Evolutionary conservation across 2,888 invertebrate genomes (phyloP).

Genomic region (Hirudinaria manillensis): DNA sequence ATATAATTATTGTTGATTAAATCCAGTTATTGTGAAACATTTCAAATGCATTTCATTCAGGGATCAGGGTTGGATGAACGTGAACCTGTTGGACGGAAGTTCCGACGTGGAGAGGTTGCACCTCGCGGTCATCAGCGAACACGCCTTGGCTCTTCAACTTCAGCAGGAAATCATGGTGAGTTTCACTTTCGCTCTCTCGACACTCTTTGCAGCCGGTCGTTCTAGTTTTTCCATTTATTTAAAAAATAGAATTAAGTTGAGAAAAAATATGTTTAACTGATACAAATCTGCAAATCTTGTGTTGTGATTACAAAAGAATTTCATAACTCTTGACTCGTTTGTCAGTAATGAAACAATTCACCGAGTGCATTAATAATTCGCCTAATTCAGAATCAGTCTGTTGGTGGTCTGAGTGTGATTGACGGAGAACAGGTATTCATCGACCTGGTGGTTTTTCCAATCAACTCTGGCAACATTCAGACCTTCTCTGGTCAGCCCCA

Average conservation of each 20-base stretch:
- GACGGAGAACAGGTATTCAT: background rate
- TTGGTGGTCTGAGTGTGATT: background rate
- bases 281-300: no score
- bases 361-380: no score
- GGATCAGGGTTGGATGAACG: slow-evolving; percentile 64
- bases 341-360: no score
- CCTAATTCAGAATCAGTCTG: background rate
- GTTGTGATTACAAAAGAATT: no score
- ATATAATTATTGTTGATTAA: no score
- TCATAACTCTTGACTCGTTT: no score
- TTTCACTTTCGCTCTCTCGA: background rate
- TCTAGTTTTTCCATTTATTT: no score
- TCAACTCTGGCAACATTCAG: background rate
- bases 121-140: slow-evolving; percentile 78
- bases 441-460: background rate
- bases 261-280: no score
- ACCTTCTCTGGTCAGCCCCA: background rate
- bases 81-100: slow-evolving; percentile 64
- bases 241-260: no score
- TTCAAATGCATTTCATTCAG: slow-evolving; percentile 48
- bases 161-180: slow-evolving; percentile 70
- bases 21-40: no score
- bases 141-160: slow-evolving; percentile 78
- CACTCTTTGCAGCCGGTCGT: background rate
- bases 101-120: slow-evolving; percentile 68